Conservation (phyloP, 2,888 invertebrate species). For the Omphaloscelis lunosa region DNA sequence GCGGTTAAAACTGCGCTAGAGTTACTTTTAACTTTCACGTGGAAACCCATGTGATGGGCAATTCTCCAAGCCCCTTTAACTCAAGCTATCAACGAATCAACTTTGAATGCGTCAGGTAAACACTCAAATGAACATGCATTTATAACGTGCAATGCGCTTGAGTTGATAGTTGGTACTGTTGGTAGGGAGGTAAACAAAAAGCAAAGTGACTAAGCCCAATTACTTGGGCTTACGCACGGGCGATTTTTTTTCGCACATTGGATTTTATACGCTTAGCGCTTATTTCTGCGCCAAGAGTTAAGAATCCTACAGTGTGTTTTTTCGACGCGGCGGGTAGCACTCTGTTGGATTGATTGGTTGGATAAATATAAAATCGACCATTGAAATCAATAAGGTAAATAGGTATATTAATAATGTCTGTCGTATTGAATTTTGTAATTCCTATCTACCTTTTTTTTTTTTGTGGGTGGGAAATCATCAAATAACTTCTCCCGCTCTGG, state of each 20-base stretch:
- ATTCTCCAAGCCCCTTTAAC: slow-evolving; percentile 2
- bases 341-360: no score
- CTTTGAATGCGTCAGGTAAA: slow-evolving; percentile 22
- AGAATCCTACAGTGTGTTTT: no score
- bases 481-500: no score
- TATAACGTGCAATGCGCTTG: not conserved
- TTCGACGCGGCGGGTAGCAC: no score
- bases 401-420: not conserved
- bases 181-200: slow-evolving; percentile 1
- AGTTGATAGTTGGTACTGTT: not conserved
- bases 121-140: slow-evolving; percentile 5
- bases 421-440: not conserved
- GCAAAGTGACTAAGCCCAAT: not conserved
- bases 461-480: no score
- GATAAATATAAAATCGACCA: not conserved
- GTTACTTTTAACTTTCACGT: not conserved
- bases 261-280: no score
- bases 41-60: slow-evolving; percentile 15
- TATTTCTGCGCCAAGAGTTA: no score
- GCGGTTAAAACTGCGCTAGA: no score
- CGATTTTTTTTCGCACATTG: no score
- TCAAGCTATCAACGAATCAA: slow-evolving; percentile 20
- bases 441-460: not conserved
- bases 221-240: no score
- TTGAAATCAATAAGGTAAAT: slow-evolving; percentile 13